phyloP scores from a whole-genome alignment of 1,140 invertebrate genomes.

The Drosophila novamexicana region DNA sequence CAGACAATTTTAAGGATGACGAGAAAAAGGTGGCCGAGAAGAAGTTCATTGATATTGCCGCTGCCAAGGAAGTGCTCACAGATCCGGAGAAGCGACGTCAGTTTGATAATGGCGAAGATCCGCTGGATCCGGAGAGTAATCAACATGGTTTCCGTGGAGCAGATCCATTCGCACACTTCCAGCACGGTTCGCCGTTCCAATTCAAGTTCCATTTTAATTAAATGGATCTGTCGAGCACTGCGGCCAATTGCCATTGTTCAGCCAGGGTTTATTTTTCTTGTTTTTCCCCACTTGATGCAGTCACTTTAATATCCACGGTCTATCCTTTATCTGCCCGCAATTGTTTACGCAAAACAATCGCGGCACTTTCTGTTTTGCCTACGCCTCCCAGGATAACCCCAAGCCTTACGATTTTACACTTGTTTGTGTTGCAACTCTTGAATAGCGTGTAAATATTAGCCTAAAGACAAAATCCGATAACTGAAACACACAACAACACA shows the following conservation, averaged over 20 bases:
- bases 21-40: conserved; percentile 98
- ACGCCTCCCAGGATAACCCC: not conserved
- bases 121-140: conserved; percentile 96
- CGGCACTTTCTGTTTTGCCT: conserved; percentile 17
- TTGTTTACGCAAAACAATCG: conserved; percentile 6
- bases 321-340: not conserved
- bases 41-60: conserved; percentile 99
- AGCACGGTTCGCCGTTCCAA: conserved; percentile 94
- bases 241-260: conserved; percentile 50
- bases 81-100: conserved; percentile 95
- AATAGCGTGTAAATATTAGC: conserved; percentile 76
- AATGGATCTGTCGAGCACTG: conserved; percentile 38
- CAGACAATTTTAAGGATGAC: conserved; percentile 96
- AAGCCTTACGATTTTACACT: conserved; percentile 63
- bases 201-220: conserved; percentile 98
- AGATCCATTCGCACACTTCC: conserved; percentile 95
- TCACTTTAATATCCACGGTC: conserved; percentile 4
- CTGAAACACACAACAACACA: conserved; percentile 54
- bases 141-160: conserved; percentile 87
- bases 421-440: conserved; percentile 59
- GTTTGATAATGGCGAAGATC: conserved; percentile 98
- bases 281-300: conserved; percentile 31
- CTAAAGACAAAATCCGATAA: conserved; percentile 62
- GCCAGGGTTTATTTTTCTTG: conserved; percentile 23
- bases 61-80: conserved; percentile 97